phyloP scores from a whole-genome alignment of 2,888 invertebrate species.

The Baronia brevicornis region DNA sequence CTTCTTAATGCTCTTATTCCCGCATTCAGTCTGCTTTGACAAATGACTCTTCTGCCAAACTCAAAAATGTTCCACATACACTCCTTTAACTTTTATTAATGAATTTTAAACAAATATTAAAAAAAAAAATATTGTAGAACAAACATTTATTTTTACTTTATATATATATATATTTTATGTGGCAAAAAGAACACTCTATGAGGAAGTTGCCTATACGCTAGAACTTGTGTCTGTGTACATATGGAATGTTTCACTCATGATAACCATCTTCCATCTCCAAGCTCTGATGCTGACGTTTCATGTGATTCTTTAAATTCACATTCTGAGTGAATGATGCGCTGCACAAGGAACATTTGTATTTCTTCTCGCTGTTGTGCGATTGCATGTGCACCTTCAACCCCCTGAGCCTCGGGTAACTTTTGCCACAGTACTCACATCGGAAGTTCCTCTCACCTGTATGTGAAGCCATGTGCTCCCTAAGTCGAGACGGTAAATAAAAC shows the following conservation, averaged over 20 bases:
- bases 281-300: conserved; percentile 59
- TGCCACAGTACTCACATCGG: conserved; percentile 56
- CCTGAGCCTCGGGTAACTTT: conserved; percentile 52
- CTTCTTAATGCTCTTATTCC: too few relatives aligned
- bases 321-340: conserved; percentile 72
- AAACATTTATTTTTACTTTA: too few relatives aligned
- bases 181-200: too few relatives aligned
- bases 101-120: too few relatives aligned
- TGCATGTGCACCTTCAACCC: conserved; percentile 73
- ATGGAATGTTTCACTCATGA: conserved; percentile 20
- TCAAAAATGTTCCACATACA: too few relatives aligned
- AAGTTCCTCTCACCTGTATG: conserved; percentile 60
- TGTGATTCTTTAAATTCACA: conserved; percentile 72
- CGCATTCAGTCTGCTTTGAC: too few relatives aligned
- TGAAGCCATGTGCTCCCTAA: conserved; percentile 60
- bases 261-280: conserved; percentile 29
- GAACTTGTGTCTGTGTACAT: conserved; percentile 13
- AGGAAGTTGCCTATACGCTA: too few relatives aligned
- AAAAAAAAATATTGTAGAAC: too few relatives aligned
- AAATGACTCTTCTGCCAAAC: too few relatives aligned
- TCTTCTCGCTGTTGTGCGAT: conserved; percentile 69
- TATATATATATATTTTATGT: too few relatives aligned
- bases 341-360: conserved; percentile 69
- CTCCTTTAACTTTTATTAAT: too few relatives aligned
- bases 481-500: conserved; percentile 59